A percentile compares a stretch with the other conserved stretches of the same genome.
Evolutionary conservation across 2,888 invertebrate species (phyloP).

Genomic region (Melanotus villosus): DNA sequence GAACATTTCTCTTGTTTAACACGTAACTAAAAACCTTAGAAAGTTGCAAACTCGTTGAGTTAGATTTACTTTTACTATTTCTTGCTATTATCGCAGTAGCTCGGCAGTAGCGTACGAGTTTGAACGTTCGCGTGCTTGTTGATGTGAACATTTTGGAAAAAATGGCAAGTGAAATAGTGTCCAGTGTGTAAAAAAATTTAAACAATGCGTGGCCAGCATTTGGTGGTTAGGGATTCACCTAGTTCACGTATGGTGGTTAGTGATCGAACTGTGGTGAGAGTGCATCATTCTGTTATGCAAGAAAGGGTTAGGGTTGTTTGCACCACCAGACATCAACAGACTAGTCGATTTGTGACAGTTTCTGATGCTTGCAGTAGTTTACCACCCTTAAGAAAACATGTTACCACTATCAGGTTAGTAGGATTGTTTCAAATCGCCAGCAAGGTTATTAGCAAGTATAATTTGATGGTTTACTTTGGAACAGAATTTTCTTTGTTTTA

Average conservation of each 20-base stretch:
- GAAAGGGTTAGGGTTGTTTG: constrained; percentile 66
- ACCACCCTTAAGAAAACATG: constrained; percentile 66
- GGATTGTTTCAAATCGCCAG: background rate
- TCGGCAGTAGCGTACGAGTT: constrained; percentile 34
- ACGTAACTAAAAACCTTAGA: constrained; percentile 50
- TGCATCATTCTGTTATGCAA: constrained; percentile 64
- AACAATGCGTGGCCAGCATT: constrained; percentile 47
- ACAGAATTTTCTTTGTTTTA: background rate
- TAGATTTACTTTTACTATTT: constrained; percentile 51
- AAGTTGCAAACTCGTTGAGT: constrained; percentile 45
- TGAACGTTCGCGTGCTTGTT: constrained; percentile 23
- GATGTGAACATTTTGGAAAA: constrained; percentile 9
- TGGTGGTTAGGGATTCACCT: constrained; percentile 37
- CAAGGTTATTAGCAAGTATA: constrained; percentile 26
- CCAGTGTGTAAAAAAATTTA: background rate
- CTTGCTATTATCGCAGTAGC: constrained; percentile 40
- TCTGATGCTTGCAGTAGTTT: constrained; percentile 63
- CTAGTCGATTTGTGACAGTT: constrained; percentile 66
- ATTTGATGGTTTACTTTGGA: background rate
- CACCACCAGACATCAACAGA: constrained; percentile 66
- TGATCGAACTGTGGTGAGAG: constrained; percentile 65
- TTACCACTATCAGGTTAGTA: constrained; percentile 66
- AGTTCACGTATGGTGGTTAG: constrained; percentile 49
- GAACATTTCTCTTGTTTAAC: constrained; percentile 46
- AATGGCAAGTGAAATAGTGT: constrained; percentile 28